Evolutionary conservation across 1,140 invertebrate genomes (phyloP), one percentile per base, ranked within the genome.

Genomic region (Lethocerus indicus): DNA sequence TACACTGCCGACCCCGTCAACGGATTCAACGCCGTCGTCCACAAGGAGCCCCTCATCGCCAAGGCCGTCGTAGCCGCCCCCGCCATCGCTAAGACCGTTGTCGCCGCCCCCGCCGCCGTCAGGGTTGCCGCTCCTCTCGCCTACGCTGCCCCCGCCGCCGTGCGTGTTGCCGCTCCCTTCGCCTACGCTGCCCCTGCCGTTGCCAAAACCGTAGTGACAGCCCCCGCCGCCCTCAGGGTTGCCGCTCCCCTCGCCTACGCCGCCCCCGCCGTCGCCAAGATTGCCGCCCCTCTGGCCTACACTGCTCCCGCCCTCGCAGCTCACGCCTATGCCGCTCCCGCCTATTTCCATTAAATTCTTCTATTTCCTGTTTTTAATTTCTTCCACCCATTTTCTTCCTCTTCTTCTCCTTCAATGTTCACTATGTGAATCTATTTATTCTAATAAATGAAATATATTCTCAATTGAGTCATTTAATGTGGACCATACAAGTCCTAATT

Each of bases 151-250:
- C 5, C 23, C 23, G 16, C 26, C 26, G 14, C n/a, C 23, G 23
- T 42, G 40, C 40, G 26, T 20, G 18, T 42, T 14, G 40, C 26
- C 40, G 21, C 26, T 24, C 20, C 26, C 40, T n/a, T 24, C 6
- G 40, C 40, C 21, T 55, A 64, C 27, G 39, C 61, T 24, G 54
- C 56, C 41, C 54, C 62, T 50, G 57, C 59, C 35, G n/a, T n/a
- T n/a, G 56, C 59, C 32, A 40, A 59, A 40, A 35, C 60, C 32
- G 59, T 60, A 41, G 59, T 56, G 21, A 58, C 58, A 18, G 45
- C 45, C 51, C 61, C 60, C 23, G 61, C 60, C 21, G 50, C 54
- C 49, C 47, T 55, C 53, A 53, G 55, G 35, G 56, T 54, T 21
- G 50, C 56, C 6, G 50, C 58, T 36, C 55, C 50, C 37, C 41